Conservation (phyloP, 1,140 invertebrate genomes). For the Globodera ellingtonae region DNA sequence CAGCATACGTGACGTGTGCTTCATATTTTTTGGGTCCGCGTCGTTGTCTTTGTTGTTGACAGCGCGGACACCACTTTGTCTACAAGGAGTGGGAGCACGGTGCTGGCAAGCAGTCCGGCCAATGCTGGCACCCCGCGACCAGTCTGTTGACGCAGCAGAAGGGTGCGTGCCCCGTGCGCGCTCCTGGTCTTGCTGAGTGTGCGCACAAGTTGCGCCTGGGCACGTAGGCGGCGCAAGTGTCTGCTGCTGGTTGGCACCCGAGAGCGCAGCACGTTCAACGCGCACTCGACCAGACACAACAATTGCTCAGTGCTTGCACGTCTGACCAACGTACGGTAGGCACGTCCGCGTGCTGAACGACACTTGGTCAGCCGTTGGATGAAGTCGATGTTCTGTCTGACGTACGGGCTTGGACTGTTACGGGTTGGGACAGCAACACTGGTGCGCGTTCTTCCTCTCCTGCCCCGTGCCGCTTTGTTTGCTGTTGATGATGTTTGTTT, state of each 20-base stretch:
- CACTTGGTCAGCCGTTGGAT: background rate
- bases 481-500: background rate
- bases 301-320: constrained; percentile 15
- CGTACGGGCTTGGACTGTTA: background rate
- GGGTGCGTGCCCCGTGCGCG: background rate
- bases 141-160: constrained; percentile 8
- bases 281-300: constrained; percentile 29
- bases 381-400: constrained; percentile 8
- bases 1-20: constrained; percentile 29
- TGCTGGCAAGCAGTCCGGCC: constrained; percentile 13
- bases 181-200: constrained; percentile 11
- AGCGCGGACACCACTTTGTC: background rate
- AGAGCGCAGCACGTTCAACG: constrained; percentile 27
- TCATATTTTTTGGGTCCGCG: background rate
- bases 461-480: background rate
- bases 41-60: background rate
- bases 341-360: background rate
- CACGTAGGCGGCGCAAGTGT: background rate
- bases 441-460: too few species aligned
- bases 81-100: constrained; percentile 5
- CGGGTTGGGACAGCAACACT: too few species aligned
- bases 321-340: background rate
- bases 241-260: constrained; percentile 4
- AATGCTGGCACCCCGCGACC: background rate
- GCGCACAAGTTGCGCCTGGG: constrained; percentile 21